Base-by-base conservation (phyloP, 2,113 vertebrate species). In the Takifugu flavidus region DNA sequence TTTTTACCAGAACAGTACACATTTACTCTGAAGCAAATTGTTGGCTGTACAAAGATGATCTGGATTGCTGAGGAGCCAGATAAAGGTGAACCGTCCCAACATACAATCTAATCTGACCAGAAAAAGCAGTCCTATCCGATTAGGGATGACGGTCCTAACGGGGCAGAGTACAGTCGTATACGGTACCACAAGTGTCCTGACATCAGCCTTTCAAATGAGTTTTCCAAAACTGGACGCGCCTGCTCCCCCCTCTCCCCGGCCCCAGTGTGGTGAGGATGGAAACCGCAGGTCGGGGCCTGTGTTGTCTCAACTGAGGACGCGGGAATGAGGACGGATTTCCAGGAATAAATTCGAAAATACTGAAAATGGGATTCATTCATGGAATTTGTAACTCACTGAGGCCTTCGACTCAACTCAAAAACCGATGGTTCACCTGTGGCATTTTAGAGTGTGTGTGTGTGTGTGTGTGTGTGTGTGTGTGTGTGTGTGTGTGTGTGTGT, bases 131-230 rank as follows among this genome's bases (percentile, higher is more conserved):
- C 34, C 8, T 39, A 1, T 39, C 26, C 49, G 39, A 56, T 74
- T 64, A 52, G 45, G 53, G 57, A 62, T 68, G 62, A 67, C 73
- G 31, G 29, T 67, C 63, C 46, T 59, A 75, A 71, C 53, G 61
- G 43, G 57, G 64, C 66, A 67, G 46, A 55, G 26, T 44, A 5
- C 49, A 59, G 29, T 66, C 73, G 49, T 56, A 20, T 20, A 72
- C 42, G 56, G 27, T 26, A 65, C 72, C 72, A 59, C 15, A 46
- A 78, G n/a, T 68, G 55, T 75, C 71, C 68, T 34, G 59, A 74
- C 67, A 77, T 55, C 52, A 72, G 51, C 46, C 52, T 26, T 67
- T 73, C 49, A 55, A 78, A 82, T 78, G 62, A 64, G 53, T 70
- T 56, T 59, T 57, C 63, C 69, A 60, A 66, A 67, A 59, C n/a